Evolutionary conservation across 2,888 invertebrate species (phyloP), one percentile per base, ranked within the genome.

Genomic region (Antitype chi): DNA sequence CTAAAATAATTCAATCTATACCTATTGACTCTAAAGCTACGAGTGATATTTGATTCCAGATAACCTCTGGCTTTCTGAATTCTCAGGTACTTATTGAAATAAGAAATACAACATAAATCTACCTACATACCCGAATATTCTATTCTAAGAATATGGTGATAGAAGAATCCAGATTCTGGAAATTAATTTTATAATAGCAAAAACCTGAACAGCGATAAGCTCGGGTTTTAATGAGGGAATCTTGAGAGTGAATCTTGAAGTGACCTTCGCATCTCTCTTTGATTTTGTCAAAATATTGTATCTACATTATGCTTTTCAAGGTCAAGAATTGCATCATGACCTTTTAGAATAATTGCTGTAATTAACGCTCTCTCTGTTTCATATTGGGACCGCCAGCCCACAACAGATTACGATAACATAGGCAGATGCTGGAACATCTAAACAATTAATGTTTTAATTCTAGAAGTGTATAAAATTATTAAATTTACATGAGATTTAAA

Each of bases 21-120:
- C 59, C 20, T 74, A 70, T 72, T 74, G 60, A 28, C 69, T 87
- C 2, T 76, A 80, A 84, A 85, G 85, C 71, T 73, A 84, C 49
- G 62, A 74, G 73, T 85, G 85, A 87, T 87, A 85, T 85, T 85
- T 85, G 85, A 84, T 81, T 80, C 0, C 1, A 76, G 87, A 87
- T 87, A 85, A 84, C 78, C 87, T 81, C 62, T 85, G 85, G 15
- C 80, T 80, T 75, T 69, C 59, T 72, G 78, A 82, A 86, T 84
- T 78, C 74, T 57, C 66, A 74, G 72, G 59, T 82, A 70, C 60
- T 74, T 85, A 72, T 82, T 69, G 64, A 86, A 85, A 84, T 77
- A 77, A 74, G 67, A 74, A 66, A 83, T 74, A 72, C 25, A 66
- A 62, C 59, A 53, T 62, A 55, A 25, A 75, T 20, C 13, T 20